Evolutionary conservation across 2,113 vertebrate genomes (phyloP), one percentile per base, ranked within the genome.

Genomic region (Anguilla japonica): DNA sequence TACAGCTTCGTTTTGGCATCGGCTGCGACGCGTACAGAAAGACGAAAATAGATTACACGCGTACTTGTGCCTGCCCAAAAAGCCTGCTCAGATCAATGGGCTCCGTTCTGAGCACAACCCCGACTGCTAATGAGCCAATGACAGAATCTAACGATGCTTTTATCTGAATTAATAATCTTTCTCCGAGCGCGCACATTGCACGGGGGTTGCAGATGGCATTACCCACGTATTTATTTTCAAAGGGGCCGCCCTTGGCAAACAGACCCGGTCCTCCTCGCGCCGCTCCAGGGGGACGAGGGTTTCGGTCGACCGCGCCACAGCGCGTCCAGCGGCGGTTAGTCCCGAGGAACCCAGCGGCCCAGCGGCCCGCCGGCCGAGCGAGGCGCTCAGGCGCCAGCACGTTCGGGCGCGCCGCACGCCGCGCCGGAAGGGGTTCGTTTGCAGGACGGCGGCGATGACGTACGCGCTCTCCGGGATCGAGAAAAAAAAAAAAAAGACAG

Each of bases 101-200:
- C 60, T 78, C 60, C 22, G 41, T 79, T 87, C 81, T 88, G 86
- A 84, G 86, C 88, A 90, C 87, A 90, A 88, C 89, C 89, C 82
- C 84, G 9, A 46, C 85, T 81, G 3, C 79, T 91, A 91, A 87
- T 92, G 92, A 86, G 89, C 88, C 84, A 88, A 89, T 93, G 92
- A 91, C 91, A 88, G 89, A 89, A 90, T 91, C 89, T 92, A 93
- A 92, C 93, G 90, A 93, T 91, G 56, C 91, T 87, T 93, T 92
- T 85, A 91, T 92, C 91, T 91, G 46, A 88, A 90, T 83, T 90
- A 91, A 91, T 91, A 87, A 92, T 92, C 87, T 83, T 83, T 83
- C 87, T 85, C 71, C 75, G 34, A 71, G 84, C 88, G 87, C 89
- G 88, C 83, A 83, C 87, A 79, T 89, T 88, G 89, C 91, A 92